These are phyloP conservation scores for Cephus spinipes DNA, from an alignment of 2,888 invertebrate genomes.

Conservation along the genomic window DNA sequence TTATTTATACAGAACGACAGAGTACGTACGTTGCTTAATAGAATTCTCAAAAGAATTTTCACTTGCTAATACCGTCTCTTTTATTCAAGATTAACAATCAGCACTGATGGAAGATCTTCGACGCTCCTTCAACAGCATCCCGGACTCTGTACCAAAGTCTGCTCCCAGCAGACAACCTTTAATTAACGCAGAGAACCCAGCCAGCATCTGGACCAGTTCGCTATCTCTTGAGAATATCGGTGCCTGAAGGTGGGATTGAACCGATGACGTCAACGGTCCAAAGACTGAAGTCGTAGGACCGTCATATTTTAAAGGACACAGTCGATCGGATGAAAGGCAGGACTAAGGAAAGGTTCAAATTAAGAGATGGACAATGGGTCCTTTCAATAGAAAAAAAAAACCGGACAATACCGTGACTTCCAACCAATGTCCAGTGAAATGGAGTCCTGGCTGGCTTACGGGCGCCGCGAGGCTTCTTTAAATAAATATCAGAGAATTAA, in stretches of 20 bases:
- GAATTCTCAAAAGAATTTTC: background rate
- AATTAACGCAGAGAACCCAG: background rate
- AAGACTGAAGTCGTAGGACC: background rate
- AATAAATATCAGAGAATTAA: background rate
- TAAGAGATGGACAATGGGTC: background rate
- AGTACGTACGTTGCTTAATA: background rate
- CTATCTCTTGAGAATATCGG: background rate
- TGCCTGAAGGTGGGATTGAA: background rate
- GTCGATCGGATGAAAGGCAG: background rate
- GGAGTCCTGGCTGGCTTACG: background rate
- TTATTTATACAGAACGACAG: background rate
- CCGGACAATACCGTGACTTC: background rate
- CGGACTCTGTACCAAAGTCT: background rate
- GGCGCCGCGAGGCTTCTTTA: background rate
- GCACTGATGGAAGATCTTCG: background rate
- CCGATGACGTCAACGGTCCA: background rate
- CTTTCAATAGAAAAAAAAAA: background rate
- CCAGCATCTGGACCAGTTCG: background rate
- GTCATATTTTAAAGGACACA: background rate
- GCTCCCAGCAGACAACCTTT: background rate
- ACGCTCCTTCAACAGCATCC: background rate
- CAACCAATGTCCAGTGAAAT: background rate
- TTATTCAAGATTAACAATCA: background rate
- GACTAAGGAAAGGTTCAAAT: background rate
- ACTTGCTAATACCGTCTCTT: background rate